Base-by-base conservation (phyloP, 1,140 invertebrate genomes). In the Coboldia fuscipes region DNA sequence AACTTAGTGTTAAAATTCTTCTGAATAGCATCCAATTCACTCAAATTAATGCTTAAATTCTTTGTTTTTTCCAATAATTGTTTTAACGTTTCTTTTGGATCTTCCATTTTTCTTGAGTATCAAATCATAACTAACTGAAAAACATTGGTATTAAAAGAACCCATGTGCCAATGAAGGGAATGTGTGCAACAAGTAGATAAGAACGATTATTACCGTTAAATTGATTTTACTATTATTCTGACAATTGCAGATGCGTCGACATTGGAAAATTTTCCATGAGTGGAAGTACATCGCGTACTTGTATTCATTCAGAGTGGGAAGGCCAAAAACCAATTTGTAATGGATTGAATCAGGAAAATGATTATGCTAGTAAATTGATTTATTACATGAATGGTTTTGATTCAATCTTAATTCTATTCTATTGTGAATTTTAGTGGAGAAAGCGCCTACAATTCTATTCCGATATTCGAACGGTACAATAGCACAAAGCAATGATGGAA, bases 401-500 rank as follows among this genome's bases (percentile, higher is more conserved):
- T 13, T 9, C 4, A 33, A 7, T 21, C n/a, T 19, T 33, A 9
- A 8, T 4, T 15, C 32, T 14, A 19, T 30, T 30, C 5, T 5
- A 33, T 13, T 31, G 8, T 35, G 7, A 7, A 7, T 56, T 49
- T 7, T 45, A 80, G 75, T 84, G 68, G 79, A 84, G 41, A 83
- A 83, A 50, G 70, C 78, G 1, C 81, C 82, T 0, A 85, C 82
- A 3, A 81, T 86, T 36, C 51, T 85, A 15, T 83, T 85, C 50
- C 60, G 81, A 1, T 74, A 83, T 52, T 68, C 75, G 29, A 56
- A 72, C 19, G 82, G 81, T 0, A 78, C 80, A 0, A 85, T 85
- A 35, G 79, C 78, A 3, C 80, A 86, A 56, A 83, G 75, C 35
- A 84, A 81, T 42, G 76, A 84, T 41, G 81, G 81, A 3, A 75